Conservation (phyloP, 2,888 invertebrate species). For the Cheilosia soror region DNA sequence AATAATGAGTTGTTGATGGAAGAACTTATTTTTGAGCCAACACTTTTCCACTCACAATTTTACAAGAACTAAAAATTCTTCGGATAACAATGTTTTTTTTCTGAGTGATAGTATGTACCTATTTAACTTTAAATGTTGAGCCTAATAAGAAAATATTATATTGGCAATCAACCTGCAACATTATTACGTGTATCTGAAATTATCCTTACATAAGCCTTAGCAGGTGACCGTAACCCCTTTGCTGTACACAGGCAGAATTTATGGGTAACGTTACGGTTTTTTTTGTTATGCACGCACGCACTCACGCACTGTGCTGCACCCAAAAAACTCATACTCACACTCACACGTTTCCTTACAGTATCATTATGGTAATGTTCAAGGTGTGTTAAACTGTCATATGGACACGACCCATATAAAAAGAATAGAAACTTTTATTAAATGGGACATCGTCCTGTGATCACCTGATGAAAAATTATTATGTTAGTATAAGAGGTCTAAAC, state of each 20-base stretch:
- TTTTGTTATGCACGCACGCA: constrained; percentile 41
- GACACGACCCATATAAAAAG: constrained; percentile 49
- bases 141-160: constrained; percentile 14
- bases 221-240: constrained; percentile 21
- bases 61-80: no score
- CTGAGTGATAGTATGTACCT: no score
- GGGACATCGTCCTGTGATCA: constrained; percentile 8
- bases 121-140: not conserved
- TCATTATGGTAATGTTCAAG: constrained; percentile 34
- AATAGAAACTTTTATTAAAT: not conserved
- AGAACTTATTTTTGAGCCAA: no score
- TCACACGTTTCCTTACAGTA: not conserved
- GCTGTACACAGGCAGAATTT: constrained; percentile 26
- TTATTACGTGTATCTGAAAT: constrained; percentile 51
- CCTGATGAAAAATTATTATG: not conserved
- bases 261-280: constrained; percentile 36
- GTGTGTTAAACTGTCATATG: constrained; percentile 42
- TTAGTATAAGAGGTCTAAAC: not conserved
- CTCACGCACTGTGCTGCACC: constrained; percentile 36
- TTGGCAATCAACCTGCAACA: constrained; percentile 41
- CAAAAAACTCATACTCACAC: constrained; percentile 10
- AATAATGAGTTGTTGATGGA: no score
- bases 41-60: no score
- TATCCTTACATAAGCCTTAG: not conserved
- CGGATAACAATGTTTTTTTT: no score